Percentiles rank a stretch among this genome's conserved stretches.
phyloP scores from a whole-genome alignment of 1,140 invertebrate species.

The Eufriesea mexicana region DNA sequence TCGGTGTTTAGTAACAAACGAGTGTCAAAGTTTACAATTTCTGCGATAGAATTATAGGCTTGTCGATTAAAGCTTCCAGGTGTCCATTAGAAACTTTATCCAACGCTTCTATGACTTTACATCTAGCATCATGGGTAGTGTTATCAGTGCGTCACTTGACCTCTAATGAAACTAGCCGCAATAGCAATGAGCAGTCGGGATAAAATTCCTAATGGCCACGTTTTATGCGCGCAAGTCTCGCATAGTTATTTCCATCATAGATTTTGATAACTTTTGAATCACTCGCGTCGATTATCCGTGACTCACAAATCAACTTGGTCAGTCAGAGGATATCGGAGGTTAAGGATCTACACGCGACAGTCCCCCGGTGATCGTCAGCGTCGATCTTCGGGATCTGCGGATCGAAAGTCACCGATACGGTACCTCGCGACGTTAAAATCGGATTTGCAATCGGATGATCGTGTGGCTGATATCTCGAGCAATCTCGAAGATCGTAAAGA shows the following conservation, averaged over 20 bases:
- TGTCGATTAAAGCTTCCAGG: no score
- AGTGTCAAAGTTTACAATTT: no score
- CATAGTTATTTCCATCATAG: not conserved
- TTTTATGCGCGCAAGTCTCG: no score
- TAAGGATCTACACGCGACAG: not conserved
- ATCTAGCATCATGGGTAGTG: no score
- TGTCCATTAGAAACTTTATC: no score
- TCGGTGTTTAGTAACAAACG: no score
- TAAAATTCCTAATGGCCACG: no score
- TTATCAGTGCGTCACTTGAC: no score
- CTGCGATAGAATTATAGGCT: no score
- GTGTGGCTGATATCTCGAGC: not conserved
- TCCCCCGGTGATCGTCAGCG: not conserved
- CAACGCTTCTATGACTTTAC: no score
- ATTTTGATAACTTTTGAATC: not conserved
- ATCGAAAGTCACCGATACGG: not conserved
- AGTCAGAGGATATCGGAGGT: not conserved
- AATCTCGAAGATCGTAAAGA: not conserved
- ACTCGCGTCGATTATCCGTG: not conserved
- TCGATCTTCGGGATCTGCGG: not conserved
- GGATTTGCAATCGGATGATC: not conserved
- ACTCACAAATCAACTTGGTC: not conserved
- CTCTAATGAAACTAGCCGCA: no score
- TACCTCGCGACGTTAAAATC: not conserved
- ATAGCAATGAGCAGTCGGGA: no score